Evolutionary conservation across 2,797 vertebrate genomes (phyloP).

Genomic region (Neosilurus hyrtlii): DNA sequence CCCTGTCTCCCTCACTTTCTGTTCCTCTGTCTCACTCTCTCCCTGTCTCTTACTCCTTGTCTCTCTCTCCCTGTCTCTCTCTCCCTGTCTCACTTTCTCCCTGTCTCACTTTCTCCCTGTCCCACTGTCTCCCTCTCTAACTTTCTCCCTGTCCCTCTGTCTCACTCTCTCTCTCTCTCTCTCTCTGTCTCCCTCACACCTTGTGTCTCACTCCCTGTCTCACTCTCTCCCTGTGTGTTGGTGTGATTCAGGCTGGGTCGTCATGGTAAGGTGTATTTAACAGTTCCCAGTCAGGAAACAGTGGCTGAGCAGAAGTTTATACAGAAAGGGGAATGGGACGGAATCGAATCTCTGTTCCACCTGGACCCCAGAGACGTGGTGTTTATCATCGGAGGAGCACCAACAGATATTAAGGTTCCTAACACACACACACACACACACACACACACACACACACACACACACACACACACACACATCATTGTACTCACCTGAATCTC

Average conservation of each 20-base stretch:
- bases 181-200: too few species aligned
- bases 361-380: conserved; percentile 82
- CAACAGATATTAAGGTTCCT: conserved; percentile 80
- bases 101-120: neutral
- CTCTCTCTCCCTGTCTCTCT: neutral
- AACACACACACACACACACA: conserved; percentile 10
- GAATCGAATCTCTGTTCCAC: conserved; percentile 85
- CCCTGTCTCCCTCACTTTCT: neutral
- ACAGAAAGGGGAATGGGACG: conserved; percentile 85
- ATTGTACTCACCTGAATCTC: neutral
- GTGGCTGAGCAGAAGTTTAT: conserved; percentile 96
- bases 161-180: neutral
- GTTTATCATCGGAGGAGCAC: conserved; percentile 91
- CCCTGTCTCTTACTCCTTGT: neutral
- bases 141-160: neutral
- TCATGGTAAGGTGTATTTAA: conserved; percentile 92
- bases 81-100: neutral
- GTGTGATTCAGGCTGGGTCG: conserved; percentile 84
- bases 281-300: conserved; percentile 85
- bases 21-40: neutral
- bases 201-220: conserved; percentile 1
- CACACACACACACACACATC: neutral
- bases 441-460: neutral
- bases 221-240: conserved; percentile 29
- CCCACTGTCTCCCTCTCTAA: neutral